A percentile compares a stretch with the other conserved stretches of the same genome.
Evolutionary conservation across 2,797 vertebrate species (phyloP).

Genomic region (Sebastes dallii): DNA sequence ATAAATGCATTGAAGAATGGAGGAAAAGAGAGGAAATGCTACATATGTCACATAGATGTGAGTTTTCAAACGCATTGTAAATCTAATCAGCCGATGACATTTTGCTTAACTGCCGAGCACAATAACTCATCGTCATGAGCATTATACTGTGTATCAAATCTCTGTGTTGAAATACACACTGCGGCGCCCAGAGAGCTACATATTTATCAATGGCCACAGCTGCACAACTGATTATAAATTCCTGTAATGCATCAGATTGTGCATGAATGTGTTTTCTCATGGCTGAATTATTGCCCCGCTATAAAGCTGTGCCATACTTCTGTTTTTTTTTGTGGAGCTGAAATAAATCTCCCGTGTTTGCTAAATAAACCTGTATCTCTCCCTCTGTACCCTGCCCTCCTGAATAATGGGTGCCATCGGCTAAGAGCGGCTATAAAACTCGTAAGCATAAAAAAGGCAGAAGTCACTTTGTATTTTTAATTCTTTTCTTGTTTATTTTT

Average conservation of each 20-base stretch:
- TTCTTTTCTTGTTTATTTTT: neutral
- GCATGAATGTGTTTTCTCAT: conserved; percentile 58
- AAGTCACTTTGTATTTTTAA: neutral
- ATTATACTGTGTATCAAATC: conserved; percentile 55
- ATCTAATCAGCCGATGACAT: conserved; percentile 67
- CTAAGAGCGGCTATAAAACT: conserved; percentile 28
- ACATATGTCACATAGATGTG: neutral
- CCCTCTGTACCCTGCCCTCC: conserved; percentile 5
- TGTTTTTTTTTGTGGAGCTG: conserved; percentile 30
- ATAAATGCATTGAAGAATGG: neutral
- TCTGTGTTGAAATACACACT: conserved; percentile 24
- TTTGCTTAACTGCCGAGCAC: conserved; percentile 37
- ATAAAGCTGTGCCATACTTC: conserved; percentile 49
- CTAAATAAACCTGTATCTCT: conserved; percentile 52
- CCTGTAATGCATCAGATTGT: conserved; percentile 60
- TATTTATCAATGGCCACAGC: conserved; percentile 63
- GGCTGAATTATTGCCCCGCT: conserved; percentile 62
- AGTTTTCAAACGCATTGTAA: conserved; percentile 17
- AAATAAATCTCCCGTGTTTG: conserved; percentile 55
- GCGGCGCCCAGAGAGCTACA: conserved; percentile 30
- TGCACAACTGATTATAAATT: conserved; percentile 66
- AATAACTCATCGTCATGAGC: conserved; percentile 54
- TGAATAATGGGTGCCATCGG: conserved; percentile 22
- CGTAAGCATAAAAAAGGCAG: conserved; percentile 8
- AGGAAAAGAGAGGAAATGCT: neutral